Percentiles rank a stretch among this genome's conserved stretches.
Evolutionary conservation across 2,797 vertebrate genomes (phyloP).

Genomic region (Acanthornis magna): DNA sequence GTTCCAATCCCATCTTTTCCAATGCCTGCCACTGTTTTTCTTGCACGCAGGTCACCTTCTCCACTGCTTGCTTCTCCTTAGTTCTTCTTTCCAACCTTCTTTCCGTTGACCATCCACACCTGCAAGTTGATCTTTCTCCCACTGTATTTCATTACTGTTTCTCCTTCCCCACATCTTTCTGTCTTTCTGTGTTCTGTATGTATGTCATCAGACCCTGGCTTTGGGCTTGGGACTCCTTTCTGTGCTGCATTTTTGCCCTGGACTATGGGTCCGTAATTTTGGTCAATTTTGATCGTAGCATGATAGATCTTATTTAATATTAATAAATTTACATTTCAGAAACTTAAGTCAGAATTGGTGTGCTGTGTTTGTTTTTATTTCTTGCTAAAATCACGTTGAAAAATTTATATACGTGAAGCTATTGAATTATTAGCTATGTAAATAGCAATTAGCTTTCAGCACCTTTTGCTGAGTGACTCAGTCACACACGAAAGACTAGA

Average conservation of each 20-base stretch:
- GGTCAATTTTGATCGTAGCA: not conserved
- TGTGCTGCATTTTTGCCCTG: not conserved
- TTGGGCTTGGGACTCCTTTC: not conserved
- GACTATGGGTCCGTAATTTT: not conserved
- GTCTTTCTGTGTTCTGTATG: not conserved
- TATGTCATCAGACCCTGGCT: not conserved
- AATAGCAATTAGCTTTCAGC: conserved; percentile 38
- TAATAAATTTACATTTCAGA: not conserved
- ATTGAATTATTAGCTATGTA: not conserved
- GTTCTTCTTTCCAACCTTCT: not conserved
- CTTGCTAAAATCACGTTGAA: conserved; percentile 33
- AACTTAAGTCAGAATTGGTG: not conserved
- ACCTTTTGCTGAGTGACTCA: not conserved
- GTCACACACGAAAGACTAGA: not conserved
- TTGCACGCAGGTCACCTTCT: not conserved
- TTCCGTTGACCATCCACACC: not conserved
- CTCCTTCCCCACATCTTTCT: not conserved
- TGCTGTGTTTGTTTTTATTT: conserved; percentile 16
- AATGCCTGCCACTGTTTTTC: not conserved
- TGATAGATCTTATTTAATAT: not conserved
- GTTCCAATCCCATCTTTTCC: not conserved
- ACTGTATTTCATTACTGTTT: not conserved
- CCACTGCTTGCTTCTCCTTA: not conserved
- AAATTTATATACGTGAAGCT: not conserved
- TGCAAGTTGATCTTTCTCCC: not conserved